Percentiles rank a stretch among this genome's conserved stretches.
These are phyloP conservation scores for Drosophila siamana DNA, from an alignment of 2,888 invertebrate genomes.

Conservation along the genomic window DNA sequence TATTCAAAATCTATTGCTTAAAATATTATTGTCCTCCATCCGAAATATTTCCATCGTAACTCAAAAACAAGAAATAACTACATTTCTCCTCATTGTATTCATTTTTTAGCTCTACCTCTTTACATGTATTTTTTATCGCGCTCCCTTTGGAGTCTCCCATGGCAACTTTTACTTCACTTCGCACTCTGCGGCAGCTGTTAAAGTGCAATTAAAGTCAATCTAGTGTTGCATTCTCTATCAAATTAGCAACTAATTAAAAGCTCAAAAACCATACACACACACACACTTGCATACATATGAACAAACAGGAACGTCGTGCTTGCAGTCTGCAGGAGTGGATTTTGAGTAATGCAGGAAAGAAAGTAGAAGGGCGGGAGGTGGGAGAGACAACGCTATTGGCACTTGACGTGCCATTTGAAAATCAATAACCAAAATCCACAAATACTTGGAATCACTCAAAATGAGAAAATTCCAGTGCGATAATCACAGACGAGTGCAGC, in stretches of 20 bases:
- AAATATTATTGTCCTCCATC: too few relatives aligned
- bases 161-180: conserved; percentile 12
- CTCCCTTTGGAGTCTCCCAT: not conserved
- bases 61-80: not conserved
- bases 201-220: conserved; percentile 46
- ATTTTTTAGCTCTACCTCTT: not conserved
- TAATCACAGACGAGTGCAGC: conserved; percentile 69
- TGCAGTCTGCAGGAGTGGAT: conserved; percentile 8
- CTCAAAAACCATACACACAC: conserved; percentile 56
- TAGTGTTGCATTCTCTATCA: conserved; percentile 55
- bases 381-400: conserved; percentile 21
- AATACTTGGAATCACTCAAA: conserved; percentile 79
- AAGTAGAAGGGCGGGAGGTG: not conserved
- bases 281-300: not conserved
- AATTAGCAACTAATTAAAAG: conserved; percentile 80
- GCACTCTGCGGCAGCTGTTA: conserved; percentile 9
- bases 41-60: not conserved
- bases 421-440: conserved; percentile 81
- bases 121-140: not conserved
- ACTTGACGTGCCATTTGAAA: conserved; percentile 66
- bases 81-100: too few relatives aligned
- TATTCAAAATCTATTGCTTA: not conserved
- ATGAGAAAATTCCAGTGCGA: conserved; percentile 77
- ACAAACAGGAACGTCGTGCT: conserved; percentile 2
- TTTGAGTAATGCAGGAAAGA: not conserved